phyloP scores from a whole-genome alignment of 2,888 invertebrate genomes.

The Operophtera brumata region DNA sequence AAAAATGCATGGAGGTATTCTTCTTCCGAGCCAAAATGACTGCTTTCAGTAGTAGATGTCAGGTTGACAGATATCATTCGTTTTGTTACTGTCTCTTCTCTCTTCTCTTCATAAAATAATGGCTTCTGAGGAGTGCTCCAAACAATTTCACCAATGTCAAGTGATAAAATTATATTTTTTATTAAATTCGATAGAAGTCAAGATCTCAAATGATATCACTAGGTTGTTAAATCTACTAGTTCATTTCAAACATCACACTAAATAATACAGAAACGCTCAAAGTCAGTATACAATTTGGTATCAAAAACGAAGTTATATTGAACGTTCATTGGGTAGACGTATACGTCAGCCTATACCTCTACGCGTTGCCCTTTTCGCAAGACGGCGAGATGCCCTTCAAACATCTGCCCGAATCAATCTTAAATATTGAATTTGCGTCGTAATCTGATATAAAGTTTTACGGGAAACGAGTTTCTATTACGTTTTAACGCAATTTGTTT shows the following conservation, averaged over 20 bases:
- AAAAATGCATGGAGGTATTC: too few relatives aligned
- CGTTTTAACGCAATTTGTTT: constrained; percentile 78
- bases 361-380: constrained; percentile 50
- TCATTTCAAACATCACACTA: not conserved
- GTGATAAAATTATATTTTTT: too few relatives aligned
- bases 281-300: constrained; percentile 9
- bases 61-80: too few relatives aligned
- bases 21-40: too few relatives aligned
- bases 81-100: too few relatives aligned
- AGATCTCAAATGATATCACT: too few relatives aligned
- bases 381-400: constrained; percentile 55
- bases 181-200: too few relatives aligned
- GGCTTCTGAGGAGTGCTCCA: too few relatives aligned
- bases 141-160: too few relatives aligned
- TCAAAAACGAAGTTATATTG: constrained; percentile 15
- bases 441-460: constrained; percentile 77
- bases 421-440: constrained; percentile 79
- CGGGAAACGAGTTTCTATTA: constrained; percentile 79
- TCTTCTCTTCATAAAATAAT: too few relatives aligned
- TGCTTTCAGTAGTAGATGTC: too few relatives aligned
- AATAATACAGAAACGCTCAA: not conserved
- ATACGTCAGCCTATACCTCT: constrained; percentile 18
- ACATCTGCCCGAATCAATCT: constrained; percentile 79
- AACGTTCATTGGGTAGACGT: not conserved
- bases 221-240: not conserved